phyloP scores from a whole-genome alignment of 2,797 vertebrate genomes.

The Fistularia tabacaria region DNA sequence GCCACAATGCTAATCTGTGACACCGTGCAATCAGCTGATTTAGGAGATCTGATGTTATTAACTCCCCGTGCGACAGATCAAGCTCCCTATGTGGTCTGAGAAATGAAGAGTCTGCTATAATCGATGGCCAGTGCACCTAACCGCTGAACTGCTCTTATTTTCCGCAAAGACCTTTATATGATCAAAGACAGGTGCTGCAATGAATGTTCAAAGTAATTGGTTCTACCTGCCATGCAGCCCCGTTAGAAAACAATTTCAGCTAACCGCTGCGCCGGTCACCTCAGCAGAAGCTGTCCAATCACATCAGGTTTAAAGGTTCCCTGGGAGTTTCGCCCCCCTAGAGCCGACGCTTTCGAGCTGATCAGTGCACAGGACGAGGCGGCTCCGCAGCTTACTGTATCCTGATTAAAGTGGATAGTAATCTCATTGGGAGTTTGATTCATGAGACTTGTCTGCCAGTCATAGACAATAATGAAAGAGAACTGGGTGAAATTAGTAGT shows the following conservation, averaged over 20 bases:
- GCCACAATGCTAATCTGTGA: not conserved
- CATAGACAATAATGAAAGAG: slow-evolving; percentile 17
- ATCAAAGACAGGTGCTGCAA: slow-evolving; percentile 62
- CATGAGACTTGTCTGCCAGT: slow-evolving; percentile 7
- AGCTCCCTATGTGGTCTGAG: slow-evolving; percentile 11
- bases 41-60: slow-evolving; percentile 20
- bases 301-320: slow-evolving; percentile 38
- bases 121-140: slow-evolving; percentile 58
- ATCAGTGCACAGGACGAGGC: slow-evolving; percentile 25
- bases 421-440: slow-evolving; percentile 47
- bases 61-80: slow-evolving; percentile 2
- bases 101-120: slow-evolving; percentile 50
- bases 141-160: slow-evolving; percentile 43
- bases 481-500: slow-evolving; percentile 23
- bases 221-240: slow-evolving; percentile 58
- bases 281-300: slow-evolving; percentile 50
- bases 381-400: slow-evolving; percentile 20
- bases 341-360: slow-evolving; percentile 14
- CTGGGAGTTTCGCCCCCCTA: slow-evolving; percentile 1
- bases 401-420: slow-evolving; percentile 39
- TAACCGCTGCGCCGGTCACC: slow-evolving; percentile 42
- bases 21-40: slow-evolving; percentile 5
- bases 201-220: slow-evolving; percentile 72
- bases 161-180: slow-evolving; percentile 66
- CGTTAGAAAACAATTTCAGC: slow-evolving; percentile 67